These are phyloP conservation scores for Sigmodon hispidus DNA, from an alignment of 2,113 vertebrate species.

Conservation along the genomic window DNA sequence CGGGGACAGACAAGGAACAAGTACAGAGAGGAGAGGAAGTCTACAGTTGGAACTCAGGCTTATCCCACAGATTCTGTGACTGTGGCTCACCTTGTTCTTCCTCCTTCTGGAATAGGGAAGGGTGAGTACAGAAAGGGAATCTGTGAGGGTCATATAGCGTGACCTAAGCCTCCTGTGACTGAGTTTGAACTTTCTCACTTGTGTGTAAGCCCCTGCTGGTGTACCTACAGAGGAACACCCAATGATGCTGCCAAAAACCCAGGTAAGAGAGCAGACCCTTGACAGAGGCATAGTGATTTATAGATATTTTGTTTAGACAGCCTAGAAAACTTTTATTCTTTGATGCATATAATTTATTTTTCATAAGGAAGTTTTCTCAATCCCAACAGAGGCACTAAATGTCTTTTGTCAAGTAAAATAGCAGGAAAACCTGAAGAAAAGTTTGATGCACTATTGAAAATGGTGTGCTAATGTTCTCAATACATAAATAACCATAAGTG, in stretches of 20 bases:
- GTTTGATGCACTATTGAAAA: no score
- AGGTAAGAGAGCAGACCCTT: not conserved
- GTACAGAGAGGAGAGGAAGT: not conserved
- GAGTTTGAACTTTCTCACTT: not conserved
- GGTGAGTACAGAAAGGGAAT: not conserved
- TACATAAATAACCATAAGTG: no score
- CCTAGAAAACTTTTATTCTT: not conserved
- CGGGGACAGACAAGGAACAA: not conserved
- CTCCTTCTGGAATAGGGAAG: not conserved
- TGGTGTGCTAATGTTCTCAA: no score
- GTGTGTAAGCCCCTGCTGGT: rapidly evolving
- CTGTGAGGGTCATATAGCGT: not conserved
- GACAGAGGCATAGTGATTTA: not conserved
- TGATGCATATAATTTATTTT: not conserved
- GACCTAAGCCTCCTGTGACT: not conserved
- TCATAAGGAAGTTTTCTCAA: not conserved
- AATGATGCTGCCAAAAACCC: not conserved
- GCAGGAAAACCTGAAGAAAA: no score
- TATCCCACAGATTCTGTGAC: not conserved
- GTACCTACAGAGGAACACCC: not conserved
- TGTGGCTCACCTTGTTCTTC: not conserved
- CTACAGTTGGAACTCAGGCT: not conserved
- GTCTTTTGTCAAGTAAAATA: no score
- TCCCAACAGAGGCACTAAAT: not conserved
- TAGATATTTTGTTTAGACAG: not conserved